Base-by-base conservation (phyloP, 1,140 invertebrate genomes). In the Caenorhabditis brenneri region DNA sequence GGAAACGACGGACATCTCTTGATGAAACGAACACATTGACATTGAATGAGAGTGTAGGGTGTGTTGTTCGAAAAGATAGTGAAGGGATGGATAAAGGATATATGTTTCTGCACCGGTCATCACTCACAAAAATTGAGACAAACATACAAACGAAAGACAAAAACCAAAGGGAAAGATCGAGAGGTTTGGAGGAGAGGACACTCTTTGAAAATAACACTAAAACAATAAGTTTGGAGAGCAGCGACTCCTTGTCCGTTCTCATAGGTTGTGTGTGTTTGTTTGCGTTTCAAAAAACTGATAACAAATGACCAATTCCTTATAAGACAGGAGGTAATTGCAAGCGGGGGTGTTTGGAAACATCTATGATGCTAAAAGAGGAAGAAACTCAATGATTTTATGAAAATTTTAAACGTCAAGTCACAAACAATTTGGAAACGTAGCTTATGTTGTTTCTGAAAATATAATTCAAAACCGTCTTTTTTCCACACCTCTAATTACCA, bases 171-270 rank as follows among this genome's bases (percentile, higher is more conserved):
- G 24, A 46, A 74, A 42, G n/a, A 42, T 42, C 36, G 58, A 65
- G 58, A 65, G 33, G 33, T n/a, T 55, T 16, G 42, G 3, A n/a
- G 36, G 33, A 29, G 33, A 74, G 36, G 19, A 36, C 60, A 74
- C 65, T 42, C 36, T 74, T 74, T 74, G 65, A 46, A 74, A 74
- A 74, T 42, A 74, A 74, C 65, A 74, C 65, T 74, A 74, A 74
- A 74, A 74, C 65, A 74, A 74, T 74, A 74, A 39, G 29, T 74
- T 74, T 74, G 65, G 36, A 74, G 65, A 74, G 65, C 65, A 22
- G 65, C 65, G 65, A 42, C 65, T 74, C 15, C 22, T 74, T 74
- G 33, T 39, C 65, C 36, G 33, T 42, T 24, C 65, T 42, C 36
- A 65, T 65, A 65, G 58, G 33, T 65, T 65, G 33, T 36, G 58